A percentile compares a stretch with the other conserved stretches of the same genome.
phyloP scores from a whole-genome alignment of 2,113 vertebrate genomes.

The Bubo scandiacus region DNA sequence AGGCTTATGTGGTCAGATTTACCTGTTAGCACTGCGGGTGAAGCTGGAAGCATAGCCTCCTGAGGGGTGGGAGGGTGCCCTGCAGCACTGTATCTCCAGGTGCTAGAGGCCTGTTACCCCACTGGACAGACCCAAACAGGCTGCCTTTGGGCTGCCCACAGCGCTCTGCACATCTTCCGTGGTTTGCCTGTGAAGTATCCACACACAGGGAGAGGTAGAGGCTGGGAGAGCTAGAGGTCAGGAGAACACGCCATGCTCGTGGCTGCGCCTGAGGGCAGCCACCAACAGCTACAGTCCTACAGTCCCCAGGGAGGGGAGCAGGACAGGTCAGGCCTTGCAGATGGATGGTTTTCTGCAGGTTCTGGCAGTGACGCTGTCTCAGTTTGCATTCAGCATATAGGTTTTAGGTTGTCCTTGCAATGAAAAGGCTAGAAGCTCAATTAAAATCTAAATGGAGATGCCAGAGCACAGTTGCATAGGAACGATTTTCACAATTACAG shows the following conservation, averaged over 20 bases:
- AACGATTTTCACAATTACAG: background rate
- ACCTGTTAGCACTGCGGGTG: background rate
- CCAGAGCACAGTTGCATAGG: background rate
- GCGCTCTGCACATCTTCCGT: background rate
- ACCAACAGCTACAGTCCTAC: background rate
- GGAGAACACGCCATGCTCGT: rapidly evolving
- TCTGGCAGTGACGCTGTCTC: background rate
- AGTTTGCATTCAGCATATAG: background rate
- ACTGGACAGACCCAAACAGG: rapidly evolving
- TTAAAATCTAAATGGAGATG: background rate
- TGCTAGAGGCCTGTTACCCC: background rate
- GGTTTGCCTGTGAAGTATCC: background rate
- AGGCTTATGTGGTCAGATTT: background rate
- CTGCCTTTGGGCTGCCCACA: background rate
- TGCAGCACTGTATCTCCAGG: background rate
- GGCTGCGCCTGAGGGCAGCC: background rate
- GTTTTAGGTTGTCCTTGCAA: background rate
- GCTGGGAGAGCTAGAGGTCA: background rate
- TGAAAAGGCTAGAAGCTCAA: background rate
- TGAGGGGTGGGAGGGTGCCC: background rate
- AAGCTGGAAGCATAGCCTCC: background rate
- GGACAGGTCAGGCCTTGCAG: background rate
- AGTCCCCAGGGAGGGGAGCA: background rate
- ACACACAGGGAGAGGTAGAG: rapidly evolving
- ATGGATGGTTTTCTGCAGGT: background rate